Evolutionary conservation across 2,888 invertebrate genomes (phyloP).

Genomic region (Melipona beecheii): DNA sequence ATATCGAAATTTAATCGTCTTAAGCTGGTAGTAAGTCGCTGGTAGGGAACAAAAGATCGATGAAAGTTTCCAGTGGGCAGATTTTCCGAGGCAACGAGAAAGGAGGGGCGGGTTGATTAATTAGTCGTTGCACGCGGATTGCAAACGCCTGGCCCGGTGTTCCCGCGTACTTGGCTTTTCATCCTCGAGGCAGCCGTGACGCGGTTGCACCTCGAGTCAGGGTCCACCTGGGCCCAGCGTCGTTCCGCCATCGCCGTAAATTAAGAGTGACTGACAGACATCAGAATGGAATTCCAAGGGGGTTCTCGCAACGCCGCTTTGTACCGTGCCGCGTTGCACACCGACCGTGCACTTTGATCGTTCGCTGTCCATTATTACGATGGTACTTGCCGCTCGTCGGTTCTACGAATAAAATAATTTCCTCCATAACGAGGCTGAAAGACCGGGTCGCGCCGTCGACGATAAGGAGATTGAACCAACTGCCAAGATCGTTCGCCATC

Average conservation of each 20-base stretch:
- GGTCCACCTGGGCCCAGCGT: conserved; percentile 62
- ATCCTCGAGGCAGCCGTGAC: conserved; percentile 54
- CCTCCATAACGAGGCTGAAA: conserved; percentile 59
- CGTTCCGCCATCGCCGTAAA: conserved; percentile 71
- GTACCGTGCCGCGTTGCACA: conserved; percentile 60
- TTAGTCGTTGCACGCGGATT: too few species aligned
- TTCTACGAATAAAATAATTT: conserved; percentile 68
- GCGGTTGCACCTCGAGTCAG: conserved; percentile 62
- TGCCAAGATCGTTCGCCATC: conserved; percentile 23
- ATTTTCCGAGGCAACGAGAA: too few species aligned
- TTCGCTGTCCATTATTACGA: conserved; percentile 69
- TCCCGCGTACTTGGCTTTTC: conserved; percentile 49
- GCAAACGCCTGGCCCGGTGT: background rate
- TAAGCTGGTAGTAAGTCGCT: too few species aligned
- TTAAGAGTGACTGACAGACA: conserved; percentile 73
- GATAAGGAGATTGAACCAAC: conserved; percentile 36
- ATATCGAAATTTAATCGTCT: too few species aligned
- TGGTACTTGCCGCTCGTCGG: conserved; percentile 60
- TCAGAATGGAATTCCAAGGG: conserved; percentile 71
- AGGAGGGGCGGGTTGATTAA: too few species aligned
- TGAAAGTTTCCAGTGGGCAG: too few species aligned
- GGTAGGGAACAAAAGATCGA: too few species aligned
- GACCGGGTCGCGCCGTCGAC: conserved; percentile 17
- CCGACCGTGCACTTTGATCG: conserved; percentile 61
- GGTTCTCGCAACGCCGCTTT: conserved; percentile 67